Percentiles rank a stretch among this genome's conserved stretches.
Evolutionary conservation across 1,140 invertebrate genomes (phyloP).

Genomic region (Drosophila mojavensis): DNA sequence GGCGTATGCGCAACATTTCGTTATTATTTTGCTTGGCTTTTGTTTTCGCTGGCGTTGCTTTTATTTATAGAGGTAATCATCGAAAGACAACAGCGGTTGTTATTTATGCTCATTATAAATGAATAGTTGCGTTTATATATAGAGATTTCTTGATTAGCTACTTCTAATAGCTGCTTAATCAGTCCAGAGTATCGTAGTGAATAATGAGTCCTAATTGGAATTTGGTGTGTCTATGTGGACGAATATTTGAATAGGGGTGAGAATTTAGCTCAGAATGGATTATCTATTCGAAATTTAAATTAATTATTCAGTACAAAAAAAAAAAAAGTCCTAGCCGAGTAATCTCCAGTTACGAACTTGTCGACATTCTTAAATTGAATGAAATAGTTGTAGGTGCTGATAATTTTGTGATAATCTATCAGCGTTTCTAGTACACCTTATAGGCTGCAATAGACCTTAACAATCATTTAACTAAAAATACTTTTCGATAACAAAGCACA

Average conservation of each 20-base stretch:
- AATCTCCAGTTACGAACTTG: no score
- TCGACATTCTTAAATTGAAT: no score
- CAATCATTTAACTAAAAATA: not conserved
- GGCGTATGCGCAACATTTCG: conserved; percentile 66
- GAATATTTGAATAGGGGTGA: not conserved
- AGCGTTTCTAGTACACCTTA: no score
- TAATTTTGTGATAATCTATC: no score
- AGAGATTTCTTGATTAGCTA: conserved; percentile 36
- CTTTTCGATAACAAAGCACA: conserved; percentile 1
- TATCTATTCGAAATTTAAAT: no score
- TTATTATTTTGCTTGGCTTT: no score
- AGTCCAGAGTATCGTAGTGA: not conserved
- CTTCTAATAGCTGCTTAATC: conserved; percentile 26
- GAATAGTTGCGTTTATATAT: conserved; percentile 2
- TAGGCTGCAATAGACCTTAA: no score
- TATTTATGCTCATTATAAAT: conserved; percentile 59
- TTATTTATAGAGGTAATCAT: conserved; percentile 73
- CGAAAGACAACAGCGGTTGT: conserved; percentile 54
- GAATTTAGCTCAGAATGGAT: not conserved
- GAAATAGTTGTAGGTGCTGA: no score
- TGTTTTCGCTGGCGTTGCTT: conserved; percentile 8
- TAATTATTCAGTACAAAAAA: no score
- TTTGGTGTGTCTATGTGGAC: not conserved
- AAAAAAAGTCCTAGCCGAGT: no score
- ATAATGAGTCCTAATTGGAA: conserved; percentile 25